Conservation (phyloP, 1,140 invertebrate genomes). For the Lepidotrigona ventralis region DNA sequence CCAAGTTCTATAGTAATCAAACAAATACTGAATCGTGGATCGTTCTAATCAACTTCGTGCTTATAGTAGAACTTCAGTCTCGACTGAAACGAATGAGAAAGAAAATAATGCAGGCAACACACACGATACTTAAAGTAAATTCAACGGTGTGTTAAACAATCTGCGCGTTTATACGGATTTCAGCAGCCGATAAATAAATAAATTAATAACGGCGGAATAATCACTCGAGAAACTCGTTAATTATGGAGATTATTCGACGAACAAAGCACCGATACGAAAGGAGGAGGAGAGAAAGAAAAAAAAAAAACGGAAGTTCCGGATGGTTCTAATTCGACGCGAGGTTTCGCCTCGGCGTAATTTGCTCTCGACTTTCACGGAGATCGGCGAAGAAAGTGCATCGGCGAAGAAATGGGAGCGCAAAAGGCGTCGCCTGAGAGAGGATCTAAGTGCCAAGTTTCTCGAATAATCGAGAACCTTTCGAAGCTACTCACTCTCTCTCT, state of each 20-base stretch:
- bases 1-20: too few species aligned
- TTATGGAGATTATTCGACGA: not conserved
- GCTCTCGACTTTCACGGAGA: constrained; percentile 55
- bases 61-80: too few species aligned
- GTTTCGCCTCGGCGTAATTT: constrained; percentile 38
- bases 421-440: constrained; percentile 48
- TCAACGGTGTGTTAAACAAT: too few species aligned
- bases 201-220: not conserved
- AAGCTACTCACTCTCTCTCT: constrained; percentile 1
- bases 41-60: too few species aligned
- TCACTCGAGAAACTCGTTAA: not conserved
- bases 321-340: constrained; percentile 40
- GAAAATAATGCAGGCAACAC: too few species aligned
- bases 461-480: constrained; percentile 47
- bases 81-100: too few species aligned
- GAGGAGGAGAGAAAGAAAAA: too few species aligned
- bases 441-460: constrained; percentile 52
- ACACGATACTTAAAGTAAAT: too few species aligned
- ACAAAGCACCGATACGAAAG: not conserved
- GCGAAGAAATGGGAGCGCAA: constrained; percentile 53
- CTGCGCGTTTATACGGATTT: not conserved
- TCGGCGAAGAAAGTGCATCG: constrained; percentile 51
- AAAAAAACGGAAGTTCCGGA: not conserved
- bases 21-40: too few species aligned
- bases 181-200: not conserved